Conservation (phyloP, 2,797 vertebrate species). For the Hybognathus amarus region DNA sequence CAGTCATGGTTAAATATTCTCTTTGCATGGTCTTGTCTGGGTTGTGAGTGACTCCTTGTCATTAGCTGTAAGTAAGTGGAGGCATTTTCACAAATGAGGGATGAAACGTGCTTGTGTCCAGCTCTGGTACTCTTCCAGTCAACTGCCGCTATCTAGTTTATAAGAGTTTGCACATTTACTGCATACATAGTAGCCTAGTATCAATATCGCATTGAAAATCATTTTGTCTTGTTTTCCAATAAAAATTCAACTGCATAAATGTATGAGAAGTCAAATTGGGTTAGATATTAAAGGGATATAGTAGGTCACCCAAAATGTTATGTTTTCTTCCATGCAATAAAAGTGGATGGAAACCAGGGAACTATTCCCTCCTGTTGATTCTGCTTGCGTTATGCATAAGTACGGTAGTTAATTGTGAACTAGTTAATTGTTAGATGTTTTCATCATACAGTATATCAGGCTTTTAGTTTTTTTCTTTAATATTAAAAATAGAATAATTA, state of each 20-base stretch:
- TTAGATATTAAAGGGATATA: neutral
- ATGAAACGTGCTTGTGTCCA: neutral
- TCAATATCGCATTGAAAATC: neutral
- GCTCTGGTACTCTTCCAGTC: neutral
- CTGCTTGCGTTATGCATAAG: neutral
- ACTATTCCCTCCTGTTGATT: neutral
- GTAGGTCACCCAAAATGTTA: neutral
- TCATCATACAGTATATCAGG: neutral
- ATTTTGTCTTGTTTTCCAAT: neutral
- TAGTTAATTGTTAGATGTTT: no score
- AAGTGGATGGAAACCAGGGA: neutral
- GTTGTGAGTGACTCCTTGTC: conserved; percentile 31
- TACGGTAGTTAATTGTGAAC: neutral
- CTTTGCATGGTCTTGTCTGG: conserved; percentile 42
- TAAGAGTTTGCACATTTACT: conserved; percentile 2
- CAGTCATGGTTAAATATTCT: conserved; percentile 53
- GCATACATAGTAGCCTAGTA: neutral
- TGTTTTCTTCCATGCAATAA: neutral
- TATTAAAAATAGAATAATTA: neutral
- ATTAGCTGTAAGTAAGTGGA: conserved; percentile 8
- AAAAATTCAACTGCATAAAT: neutral
- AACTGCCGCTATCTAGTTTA: neutral
- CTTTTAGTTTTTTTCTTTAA: neutral
- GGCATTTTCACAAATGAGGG: neutral
- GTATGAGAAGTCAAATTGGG: neutral